Percentiles rank a stretch among this genome's conserved stretches.
Conservation (phyloP, 2,888 invertebrate genomes). For the Monopis laevigella region DNA sequence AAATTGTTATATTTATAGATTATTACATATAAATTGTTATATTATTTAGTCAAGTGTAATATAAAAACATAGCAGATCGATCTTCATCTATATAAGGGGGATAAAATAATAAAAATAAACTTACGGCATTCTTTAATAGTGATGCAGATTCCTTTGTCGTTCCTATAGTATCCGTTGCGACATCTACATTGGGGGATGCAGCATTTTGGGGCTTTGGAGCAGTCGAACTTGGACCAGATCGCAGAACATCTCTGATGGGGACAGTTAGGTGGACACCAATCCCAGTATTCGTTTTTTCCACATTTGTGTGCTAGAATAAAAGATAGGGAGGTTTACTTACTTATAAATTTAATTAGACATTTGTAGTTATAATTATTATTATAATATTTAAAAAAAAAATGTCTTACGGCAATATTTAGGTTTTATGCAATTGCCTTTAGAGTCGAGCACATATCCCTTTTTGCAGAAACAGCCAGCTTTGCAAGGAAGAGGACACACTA, state of each 20-base stretch:
- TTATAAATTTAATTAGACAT: too few relatives aligned
- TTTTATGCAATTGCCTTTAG: neutral
- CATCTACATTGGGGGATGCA: slow-evolving; percentile 30
- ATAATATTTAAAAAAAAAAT: too few relatives aligned
- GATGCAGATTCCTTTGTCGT: slow-evolving; percentile 24
- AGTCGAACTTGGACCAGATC: neutral
- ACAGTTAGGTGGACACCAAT: neutral
- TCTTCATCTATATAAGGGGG: too few relatives aligned
- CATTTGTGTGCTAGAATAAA: too few relatives aligned
- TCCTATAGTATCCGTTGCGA: slow-evolving; percentile 23
- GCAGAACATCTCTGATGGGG: neutral
- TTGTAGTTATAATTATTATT: too few relatives aligned
- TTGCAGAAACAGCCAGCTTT: neutral
- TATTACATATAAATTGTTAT: too few relatives aligned
- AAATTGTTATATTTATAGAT: too few relatives aligned
- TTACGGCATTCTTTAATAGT: slow-evolving; percentile 22
- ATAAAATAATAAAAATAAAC: too few relatives aligned
- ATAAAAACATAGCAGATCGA: too few relatives aligned
- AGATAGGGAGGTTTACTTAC: too few relatives aligned
- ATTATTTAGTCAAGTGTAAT: too few relatives aligned
- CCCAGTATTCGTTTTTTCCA: neutral
- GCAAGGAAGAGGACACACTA: neutral
- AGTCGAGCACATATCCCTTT: neutral
- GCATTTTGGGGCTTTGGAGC: neutral
- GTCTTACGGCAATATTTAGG: neutral